These are phyloP conservation scores for Ispidina picta DNA, from an alignment of 2,797 vertebrate genomes.

Conservation along the genomic window DNA sequence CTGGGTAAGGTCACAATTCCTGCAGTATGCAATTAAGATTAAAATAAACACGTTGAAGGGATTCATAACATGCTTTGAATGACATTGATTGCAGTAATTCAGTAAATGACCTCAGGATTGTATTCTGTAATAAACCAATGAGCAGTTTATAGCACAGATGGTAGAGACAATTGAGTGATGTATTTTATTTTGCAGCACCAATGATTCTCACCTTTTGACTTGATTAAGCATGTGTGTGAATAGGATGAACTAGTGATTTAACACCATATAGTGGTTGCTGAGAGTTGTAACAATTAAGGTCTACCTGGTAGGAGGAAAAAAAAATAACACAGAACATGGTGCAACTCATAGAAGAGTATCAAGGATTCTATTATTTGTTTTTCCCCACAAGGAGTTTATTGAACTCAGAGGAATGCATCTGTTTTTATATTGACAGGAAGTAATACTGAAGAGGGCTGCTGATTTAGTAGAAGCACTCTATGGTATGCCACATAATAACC, in stretches of 20 bases:
- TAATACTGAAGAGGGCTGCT: slow-evolving; percentile 96
- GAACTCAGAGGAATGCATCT: slow-evolving; percentile 48
- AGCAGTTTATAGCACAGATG: slow-evolving; percentile 70
- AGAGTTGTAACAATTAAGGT: slow-evolving; percentile 42
- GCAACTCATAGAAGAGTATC: background rate
- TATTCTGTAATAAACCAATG: slow-evolving; percentile 76
- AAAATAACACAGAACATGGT: background rate
- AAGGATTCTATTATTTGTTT: slow-evolving; percentile 13
- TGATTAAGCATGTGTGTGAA: slow-evolving; percentile 71
- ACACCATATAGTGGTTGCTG: slow-evolving; percentile 38
- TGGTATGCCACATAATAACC: slow-evolving; percentile 97
- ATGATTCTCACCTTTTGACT: slow-evolving; percentile 79
- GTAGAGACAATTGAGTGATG: slow-evolving; percentile 70
- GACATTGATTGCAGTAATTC: slow-evolving; percentile 78
- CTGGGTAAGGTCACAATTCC: slow-evolving; percentile 77
- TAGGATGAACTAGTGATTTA: slow-evolving; percentile 72
- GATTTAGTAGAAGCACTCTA: slow-evolving; percentile 97
- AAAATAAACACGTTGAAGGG: slow-evolving; percentile 78
- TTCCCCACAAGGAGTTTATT: slow-evolving; percentile 18
- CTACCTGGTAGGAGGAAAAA: background rate
- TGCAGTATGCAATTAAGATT: slow-evolving; percentile 77
- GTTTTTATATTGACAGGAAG: slow-evolving; percentile 87
- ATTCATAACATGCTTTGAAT: slow-evolving; percentile 75
- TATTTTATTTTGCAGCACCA: slow-evolving; percentile 74
- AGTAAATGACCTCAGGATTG: slow-evolving; percentile 76